phyloP scores from a whole-genome alignment of 1,140 invertebrate species.

The Drosophila ercepeae region DNA sequence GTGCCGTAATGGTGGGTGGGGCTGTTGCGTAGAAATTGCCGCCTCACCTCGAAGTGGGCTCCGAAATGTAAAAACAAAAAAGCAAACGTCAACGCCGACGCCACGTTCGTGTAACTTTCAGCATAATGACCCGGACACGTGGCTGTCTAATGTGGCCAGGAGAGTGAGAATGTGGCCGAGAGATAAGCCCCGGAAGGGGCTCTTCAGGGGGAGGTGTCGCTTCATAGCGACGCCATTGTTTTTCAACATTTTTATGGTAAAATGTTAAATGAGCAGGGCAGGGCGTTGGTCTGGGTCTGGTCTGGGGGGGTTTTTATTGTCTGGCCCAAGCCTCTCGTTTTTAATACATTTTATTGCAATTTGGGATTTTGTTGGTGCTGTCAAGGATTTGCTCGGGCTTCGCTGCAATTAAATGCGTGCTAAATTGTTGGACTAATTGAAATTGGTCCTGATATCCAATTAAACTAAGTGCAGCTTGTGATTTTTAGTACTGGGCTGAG shows the following conservation, averaged over 20 bases:
- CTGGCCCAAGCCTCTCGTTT: constrained; percentile 56
- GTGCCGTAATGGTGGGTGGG: constrained; percentile 20
- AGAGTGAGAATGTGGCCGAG: constrained; percentile 42
- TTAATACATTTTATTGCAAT: constrained; percentile 80
- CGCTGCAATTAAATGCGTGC: constrained; percentile 70
- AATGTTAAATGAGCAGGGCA: constrained; percentile 59
- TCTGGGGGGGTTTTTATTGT: constrained; percentile 44
- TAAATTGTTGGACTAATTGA: constrained; percentile 71
- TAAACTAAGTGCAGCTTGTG: constrained; percentile 54
- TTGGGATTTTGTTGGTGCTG: constrained; percentile 39
- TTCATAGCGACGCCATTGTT: constrained; percentile 40
- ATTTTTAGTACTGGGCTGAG: constrained; percentile 29
- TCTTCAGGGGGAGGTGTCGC: constrained; percentile 4
- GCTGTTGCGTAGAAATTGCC: constrained; percentile 31
- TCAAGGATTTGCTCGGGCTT: constrained; percentile 41
- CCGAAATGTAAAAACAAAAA: constrained; percentile 19
- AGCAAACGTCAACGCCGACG: constrained; percentile 69
- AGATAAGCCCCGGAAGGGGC: constrained; percentile 8
- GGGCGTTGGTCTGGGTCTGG: no score
- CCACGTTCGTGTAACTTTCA: constrained; percentile 77
- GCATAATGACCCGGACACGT: constrained; percentile 82
- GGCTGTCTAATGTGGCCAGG: constrained; percentile 77
- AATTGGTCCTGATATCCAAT: constrained; percentile 69
- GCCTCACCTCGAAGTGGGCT: not conserved
- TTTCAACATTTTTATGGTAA: constrained; percentile 76